Base-by-base conservation (phyloP, 1,140 invertebrate genomes). In the Cyclargus thomasi region DNA sequence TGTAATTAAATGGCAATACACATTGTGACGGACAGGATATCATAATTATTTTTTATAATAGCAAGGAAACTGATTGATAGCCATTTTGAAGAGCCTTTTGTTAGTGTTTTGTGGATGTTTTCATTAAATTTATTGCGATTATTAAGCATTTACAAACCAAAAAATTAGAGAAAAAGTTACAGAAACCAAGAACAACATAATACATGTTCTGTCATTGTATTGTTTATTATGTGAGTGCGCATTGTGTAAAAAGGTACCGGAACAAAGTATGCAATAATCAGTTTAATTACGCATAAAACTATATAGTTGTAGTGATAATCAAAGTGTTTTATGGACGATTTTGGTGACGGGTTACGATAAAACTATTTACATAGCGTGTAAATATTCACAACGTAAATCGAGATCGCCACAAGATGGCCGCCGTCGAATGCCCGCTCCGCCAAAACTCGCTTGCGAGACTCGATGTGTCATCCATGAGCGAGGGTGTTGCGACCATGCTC, bases 81-180 rank as follows among this genome's bases (percentile, higher is more conserved):
- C 88, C 88, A 90, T 90, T 90, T 90, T 90, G 88, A 87, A 85
- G 84, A 88, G 83, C 84, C 85, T 90, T 90, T 90, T 90, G 88
- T 90, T 90, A 84, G 88, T 90, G 88, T 90, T 90, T 90, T 90
- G 83, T 89, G 85, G 86, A 90, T 90, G 88, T 90, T 90, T 90
- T 89, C 81, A 83, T 81, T 73, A 74, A 83, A 81, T 80, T 82
- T 85, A 82, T 81, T 70, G 68, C 72, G 75, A 78, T 57, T 59
- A 14, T 10, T 35, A 59, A 36, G 35, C 7, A 11, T 57, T 63
- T 70, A 70, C 53, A 73, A 76, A 73, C 68, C 39, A 69, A 68
- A 59, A 55, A 59, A 64, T 20, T 22, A 39, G 20, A n/a, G 29
- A 64, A 62, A 22, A 55, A 39, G 18, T 68, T 57, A 11, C 17